Evolutionary conservation across 2,888 invertebrate genomes (phyloP).

Genomic region (Hyposoter dolosus): DNA sequence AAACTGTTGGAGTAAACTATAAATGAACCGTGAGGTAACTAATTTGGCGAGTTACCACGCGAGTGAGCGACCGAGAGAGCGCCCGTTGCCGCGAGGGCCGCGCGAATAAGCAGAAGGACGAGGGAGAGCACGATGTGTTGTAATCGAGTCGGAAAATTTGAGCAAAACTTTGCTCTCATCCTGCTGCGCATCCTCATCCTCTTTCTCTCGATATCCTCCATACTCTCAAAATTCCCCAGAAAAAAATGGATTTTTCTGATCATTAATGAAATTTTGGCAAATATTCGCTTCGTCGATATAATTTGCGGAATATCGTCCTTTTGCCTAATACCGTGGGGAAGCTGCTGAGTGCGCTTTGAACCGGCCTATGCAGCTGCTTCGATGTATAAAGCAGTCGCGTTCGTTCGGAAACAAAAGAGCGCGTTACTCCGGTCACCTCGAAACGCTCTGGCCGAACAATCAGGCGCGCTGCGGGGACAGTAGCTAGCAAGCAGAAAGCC

Average conservation of each 20-base stretch:
- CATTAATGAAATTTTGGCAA: no score
- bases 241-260: not conserved
- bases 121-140: conserved; percentile 39
- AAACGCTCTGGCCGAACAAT: not conserved
- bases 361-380: not conserved
- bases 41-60: conserved; percentile 46
- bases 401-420: not conserved
- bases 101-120: no score
- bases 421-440: not conserved
- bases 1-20: conserved; percentile 49
- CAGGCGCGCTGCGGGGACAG: no score
- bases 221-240: not conserved
- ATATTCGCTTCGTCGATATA: no score
- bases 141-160: conserved; percentile 44
- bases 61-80: not conserved
- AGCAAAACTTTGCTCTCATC: conserved; percentile 15
- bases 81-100: no score
- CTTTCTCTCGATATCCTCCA: not conserved
- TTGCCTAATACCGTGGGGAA: not conserved
- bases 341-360: not conserved
- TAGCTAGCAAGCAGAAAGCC: no score
- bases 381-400: not conserved
- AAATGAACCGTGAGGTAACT: conserved; percentile 52
- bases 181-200: not conserved
- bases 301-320: no score